Conservation (phyloP, 2,797 vertebrate genomes). For the Philypnodon macrostomus region DNA sequence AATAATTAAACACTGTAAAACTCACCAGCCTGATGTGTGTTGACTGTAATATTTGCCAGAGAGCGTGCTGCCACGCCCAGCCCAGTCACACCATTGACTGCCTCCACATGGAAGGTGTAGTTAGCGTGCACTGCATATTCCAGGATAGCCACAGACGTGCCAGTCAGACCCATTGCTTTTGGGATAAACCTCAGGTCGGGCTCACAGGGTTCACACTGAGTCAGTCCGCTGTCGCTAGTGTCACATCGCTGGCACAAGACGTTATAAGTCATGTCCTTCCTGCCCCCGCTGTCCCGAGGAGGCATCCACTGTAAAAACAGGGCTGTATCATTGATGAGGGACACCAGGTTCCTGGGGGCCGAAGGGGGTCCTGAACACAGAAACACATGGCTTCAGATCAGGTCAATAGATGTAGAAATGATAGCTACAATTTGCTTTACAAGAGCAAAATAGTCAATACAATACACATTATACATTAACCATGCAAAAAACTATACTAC, state of each 20-base stretch:
- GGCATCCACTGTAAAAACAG: constrained; percentile 95
- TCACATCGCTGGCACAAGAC: constrained; percentile 90
- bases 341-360: constrained; percentile 89
- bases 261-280: constrained; percentile 93
- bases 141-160: constrained; percentile 87
- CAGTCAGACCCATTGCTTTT: constrained; percentile 84
- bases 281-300: constrained; percentile 89
- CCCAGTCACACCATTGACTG: constrained; percentile 89
- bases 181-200: constrained; percentile 90
- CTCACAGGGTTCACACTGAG: constrained; percentile 88
- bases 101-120: constrained; percentile 96
- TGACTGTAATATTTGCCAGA: constrained; percentile 88
- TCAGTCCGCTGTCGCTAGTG: constrained; percentile 35
- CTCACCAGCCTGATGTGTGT: constrained; percentile 91
- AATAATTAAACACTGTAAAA: constrained; percentile 27
- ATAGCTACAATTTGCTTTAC: too few species aligned
- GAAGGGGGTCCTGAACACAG: constrained; percentile 86
- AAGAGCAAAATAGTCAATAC: too few species aligned
- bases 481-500: too few species aligned
- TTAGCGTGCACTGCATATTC: constrained; percentile 89
- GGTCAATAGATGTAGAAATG: too few species aligned
- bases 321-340: constrained; percentile 93
- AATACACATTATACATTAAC: too few species aligned
- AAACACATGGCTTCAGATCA: too few species aligned
- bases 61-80: constrained; percentile 83